Base-by-base conservation (phyloP, 1,140 invertebrate genomes). In the Pissodes strobi region DNA sequence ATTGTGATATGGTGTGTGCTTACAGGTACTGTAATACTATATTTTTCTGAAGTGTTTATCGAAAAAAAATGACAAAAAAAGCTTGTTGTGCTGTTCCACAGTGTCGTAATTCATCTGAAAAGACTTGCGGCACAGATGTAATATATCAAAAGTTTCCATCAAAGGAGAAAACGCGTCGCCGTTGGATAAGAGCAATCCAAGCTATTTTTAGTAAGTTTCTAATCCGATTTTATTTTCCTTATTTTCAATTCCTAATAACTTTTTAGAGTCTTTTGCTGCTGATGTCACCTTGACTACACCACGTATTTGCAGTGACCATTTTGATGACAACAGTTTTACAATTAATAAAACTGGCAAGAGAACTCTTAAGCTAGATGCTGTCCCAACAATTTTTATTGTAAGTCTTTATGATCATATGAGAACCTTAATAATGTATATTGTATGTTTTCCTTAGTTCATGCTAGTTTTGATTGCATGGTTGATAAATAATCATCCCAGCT, bases 61-160 rank as follows among this genome's bases (percentile, higher is more conserved):
- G n/a, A n/a, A n/a, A n/a, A n/a, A 55, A 55, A 19, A 57, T 57
- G 55, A 43, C 55, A 4, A 57, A 57, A 57, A 57, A 37, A 22
- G 39, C 10, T 27, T 43, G 19, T 22, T 57, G 55, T 30, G 55
- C 19, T 9, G 23, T 57, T 6, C 38, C 55, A 9, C 38, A 57
- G 12, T 57, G 55, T 18, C 55, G 27, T 12, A 57, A 57, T 27
- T 23, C 21, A 6, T 57, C 55, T 1, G 55, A 57, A 45, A 57
- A 57, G 17, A 57, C 55, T 6, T 19, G 19, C 13, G 19, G 55
- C 15, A 2, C 41, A 10, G 23, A 27, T 19, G 55, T 45, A 4
- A 57, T 25, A 13, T 57, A 57, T 45, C 55, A 57, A 10, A 43
- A 45, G 17, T 27, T 43, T 18, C 55, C 55, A 4, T 18, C 55